Evolutionary conservation across 2,113 vertebrate genomes (phyloP).

Genomic region (Athene cunicularia): DNA sequence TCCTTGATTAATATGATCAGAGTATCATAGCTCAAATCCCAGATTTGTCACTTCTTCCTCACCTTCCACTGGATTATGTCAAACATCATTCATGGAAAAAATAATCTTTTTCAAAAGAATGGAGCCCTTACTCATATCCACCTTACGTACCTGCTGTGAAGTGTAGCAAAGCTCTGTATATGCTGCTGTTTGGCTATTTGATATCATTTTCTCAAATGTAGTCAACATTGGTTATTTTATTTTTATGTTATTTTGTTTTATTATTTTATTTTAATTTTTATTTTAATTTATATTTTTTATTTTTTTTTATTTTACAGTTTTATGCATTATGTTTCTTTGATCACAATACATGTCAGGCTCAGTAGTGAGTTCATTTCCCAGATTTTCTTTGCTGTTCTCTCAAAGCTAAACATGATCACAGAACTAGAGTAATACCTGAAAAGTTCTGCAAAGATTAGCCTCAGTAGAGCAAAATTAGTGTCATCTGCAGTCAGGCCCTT

Average conservation of each 20-base stretch:
- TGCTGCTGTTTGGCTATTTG: neutral
- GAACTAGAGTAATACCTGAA: neutral
- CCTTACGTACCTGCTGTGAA: neutral
- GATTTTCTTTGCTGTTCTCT: neutral
- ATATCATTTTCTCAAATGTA: neutral
- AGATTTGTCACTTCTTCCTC: neutral
- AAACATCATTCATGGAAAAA: neutral
- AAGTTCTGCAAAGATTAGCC: neutral
- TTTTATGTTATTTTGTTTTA: neutral
- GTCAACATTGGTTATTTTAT: neutral
- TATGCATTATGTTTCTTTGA: neutral
- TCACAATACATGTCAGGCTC: neutral
- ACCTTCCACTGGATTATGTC: neutral
- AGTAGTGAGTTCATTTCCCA: neutral
- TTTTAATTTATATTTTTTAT: neutral
- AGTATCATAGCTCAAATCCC: neutral
- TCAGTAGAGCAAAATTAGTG: neutral
- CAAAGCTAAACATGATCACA: neutral
- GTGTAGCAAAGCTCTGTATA: neutral
- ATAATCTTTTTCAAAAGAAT: neutral
- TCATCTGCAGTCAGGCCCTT: neutral
- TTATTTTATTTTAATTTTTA: neutral
- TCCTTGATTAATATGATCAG: neutral
- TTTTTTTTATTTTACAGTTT: neutral
- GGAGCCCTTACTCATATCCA: neutral